Base-by-base conservation (phyloP, 2,797 vertebrate genomes). In the Pachyuromys duprasi region DNA sequence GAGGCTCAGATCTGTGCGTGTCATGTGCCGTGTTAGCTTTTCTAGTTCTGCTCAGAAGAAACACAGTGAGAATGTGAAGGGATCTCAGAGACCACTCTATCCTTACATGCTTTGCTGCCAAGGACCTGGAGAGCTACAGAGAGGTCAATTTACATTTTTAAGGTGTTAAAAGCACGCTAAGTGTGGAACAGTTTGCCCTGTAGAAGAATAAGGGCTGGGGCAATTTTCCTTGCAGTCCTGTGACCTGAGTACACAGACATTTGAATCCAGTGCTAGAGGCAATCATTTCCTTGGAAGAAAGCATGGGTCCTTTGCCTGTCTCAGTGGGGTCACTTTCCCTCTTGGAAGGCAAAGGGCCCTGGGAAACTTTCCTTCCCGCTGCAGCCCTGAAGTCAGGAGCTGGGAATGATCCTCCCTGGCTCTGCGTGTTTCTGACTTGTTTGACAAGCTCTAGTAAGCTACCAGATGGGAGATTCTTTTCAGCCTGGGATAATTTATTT, bases 401-500 rank as follows among this genome's bases (percentile, higher is more conserved):
- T 96, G 94, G 98, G 98, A 98, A 97, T 98, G 98, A 98, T 98
- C 97, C 97, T 98, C 97, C 90, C 97, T 97, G 97, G 98, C 97
- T 95, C 93, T 95, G 97, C 95, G 93, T 98, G 98, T 98, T 97
- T 98, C 89, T 98, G 98, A 98, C 98, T 98, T 98, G 97, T 97
- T 98, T 98, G 98, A 98, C 98, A 98, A 98, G 97, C 95, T 94
- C 96, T 98, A 97, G 97, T 97, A 98, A 98, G 97, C 97, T 98
- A 97, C 98, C 98, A 99, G 98, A 98, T 98, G 98, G 98, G 97
- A 97, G 98, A 97, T 98, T 98, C 97, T 98, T 98, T 97, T 98
- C 97, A 97, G 98, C 96, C 97, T 88, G 84, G 97, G 98, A 96
- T 98, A 98, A 99, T 98, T 98, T 98, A 99, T 98, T 98, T 98